Evolutionary conservation across 2,113 vertebrate genomes (phyloP).

Genomic region (Salvelinus namaycush): DNA sequence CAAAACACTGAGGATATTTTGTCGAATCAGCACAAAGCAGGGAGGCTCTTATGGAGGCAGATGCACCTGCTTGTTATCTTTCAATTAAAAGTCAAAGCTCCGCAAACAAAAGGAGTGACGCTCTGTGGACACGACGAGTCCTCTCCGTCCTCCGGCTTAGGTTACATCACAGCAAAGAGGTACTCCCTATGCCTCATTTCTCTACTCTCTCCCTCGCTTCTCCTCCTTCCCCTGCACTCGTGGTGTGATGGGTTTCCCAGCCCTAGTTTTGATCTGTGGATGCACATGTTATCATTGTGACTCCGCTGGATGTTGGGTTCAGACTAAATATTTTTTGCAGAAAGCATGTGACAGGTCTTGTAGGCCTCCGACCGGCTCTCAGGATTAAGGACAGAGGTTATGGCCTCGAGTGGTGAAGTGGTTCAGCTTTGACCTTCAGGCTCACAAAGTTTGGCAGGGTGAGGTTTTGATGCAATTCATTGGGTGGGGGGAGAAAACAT

Average conservation of each 20-base stretch:
- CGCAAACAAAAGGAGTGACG: conserved; percentile 17
- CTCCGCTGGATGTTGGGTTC: conserved; percentile 37
- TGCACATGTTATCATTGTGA: conserved; percentile 45
- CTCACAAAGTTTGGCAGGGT: background rate
- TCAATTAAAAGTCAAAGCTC: conserved; percentile 57
- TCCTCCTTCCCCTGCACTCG: background rate
- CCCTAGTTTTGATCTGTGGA: conserved; percentile 26
- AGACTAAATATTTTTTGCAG: conserved; percentile 61
- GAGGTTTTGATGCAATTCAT: background rate
- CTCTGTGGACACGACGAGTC: background rate
- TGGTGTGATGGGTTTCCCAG: conserved; percentile 31
- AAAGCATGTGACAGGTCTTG: conserved; percentile 53
- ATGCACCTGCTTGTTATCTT: conserved; percentile 55
- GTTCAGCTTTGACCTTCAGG: conserved; percentile 12
- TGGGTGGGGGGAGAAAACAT: background rate
- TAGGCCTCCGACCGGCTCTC: conserved; percentile 12
- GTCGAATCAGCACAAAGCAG: conserved; percentile 46
- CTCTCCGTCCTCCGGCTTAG: conserved; percentile 10
- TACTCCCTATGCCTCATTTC: conserved; percentile 4
- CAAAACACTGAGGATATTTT: conserved; percentile 3
- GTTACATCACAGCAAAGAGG: conserved; percentile 32
- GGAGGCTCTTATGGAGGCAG: conserved; percentile 41
- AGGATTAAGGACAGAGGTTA: conserved; percentile 21
- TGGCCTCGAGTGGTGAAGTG: conserved; percentile 3
- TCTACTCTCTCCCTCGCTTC: background rate